Evolutionary conservation across 2,888 invertebrate species (phyloP).

Genomic region (Coecobrya sp.): DNA sequence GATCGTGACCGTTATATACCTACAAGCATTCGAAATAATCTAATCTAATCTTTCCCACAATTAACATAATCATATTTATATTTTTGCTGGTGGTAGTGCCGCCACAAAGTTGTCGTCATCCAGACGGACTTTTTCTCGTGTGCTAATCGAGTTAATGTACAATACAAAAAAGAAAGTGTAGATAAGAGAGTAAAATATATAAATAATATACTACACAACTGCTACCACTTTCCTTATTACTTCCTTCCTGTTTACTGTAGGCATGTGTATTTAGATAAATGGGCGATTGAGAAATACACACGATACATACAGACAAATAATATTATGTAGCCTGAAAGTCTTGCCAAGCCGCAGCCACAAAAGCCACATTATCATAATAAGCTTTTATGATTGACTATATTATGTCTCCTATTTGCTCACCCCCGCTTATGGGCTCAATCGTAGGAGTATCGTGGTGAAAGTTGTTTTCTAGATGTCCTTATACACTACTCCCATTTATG

Average conservation of each 20-base stretch:
- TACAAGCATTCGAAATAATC: neutral
- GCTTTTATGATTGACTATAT: slow-evolving; percentile 45
- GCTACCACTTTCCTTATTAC: slow-evolving; percentile 26
- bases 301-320: neutral
- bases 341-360: neutral
- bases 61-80: slow-evolving; percentile 72
- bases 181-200: slow-evolving; percentile 1
- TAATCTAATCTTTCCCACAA: slow-evolving; percentile 65
- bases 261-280: neutral
- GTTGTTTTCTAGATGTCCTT: neutral
- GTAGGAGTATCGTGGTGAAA: neutral
- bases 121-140: slow-evolving; percentile 4
- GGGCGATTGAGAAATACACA: slow-evolving; percentile 31
- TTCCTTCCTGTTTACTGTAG: neutral
- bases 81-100: slow-evolving; percentile 11
- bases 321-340: neutral
- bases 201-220: neutral
- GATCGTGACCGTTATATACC: neutral
- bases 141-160: slow-evolving; percentile 59
- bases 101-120: neutral
- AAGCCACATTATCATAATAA: slow-evolving; percentile 46
- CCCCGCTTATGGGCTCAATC: neutral
- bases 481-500: neutral
- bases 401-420: neutral
- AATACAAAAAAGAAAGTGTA: neutral